A percentile compares a stretch with the other conserved stretches of the same genome.
Evolutionary conservation across 35 echinoderm and acorn worm species (phyloP).

Genomic region (Apostichopus parvimensis): DNA sequence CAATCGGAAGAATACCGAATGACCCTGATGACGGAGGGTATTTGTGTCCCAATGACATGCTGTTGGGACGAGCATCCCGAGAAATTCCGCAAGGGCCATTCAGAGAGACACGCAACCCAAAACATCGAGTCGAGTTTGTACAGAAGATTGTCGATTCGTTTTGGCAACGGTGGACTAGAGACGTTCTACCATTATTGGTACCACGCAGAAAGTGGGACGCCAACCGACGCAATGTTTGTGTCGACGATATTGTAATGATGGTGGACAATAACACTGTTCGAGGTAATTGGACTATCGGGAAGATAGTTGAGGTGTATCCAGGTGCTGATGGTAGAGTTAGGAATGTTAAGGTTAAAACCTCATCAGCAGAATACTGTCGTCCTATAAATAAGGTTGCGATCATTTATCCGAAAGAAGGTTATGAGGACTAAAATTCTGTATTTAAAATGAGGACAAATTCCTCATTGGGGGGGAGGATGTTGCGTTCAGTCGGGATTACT

Average conservation of each 20-base stretch:
- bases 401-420: no score
- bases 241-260: slow-evolving; percentile 62
- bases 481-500: no score
- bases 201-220: slow-evolving; percentile 56
- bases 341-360: slow-evolving; percentile 71
- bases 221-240: slow-evolving; percentile 52
- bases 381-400: no score
- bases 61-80: slow-evolving; percentile 48
- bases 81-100: slow-evolving; percentile 57
- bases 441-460: no score
- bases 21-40: slow-evolving; percentile 62
- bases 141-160: slow-evolving; percentile 67
- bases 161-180: slow-evolving; percentile 58
- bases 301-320: slow-evolving; percentile 63
- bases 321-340: slow-evolving; percentile 60
- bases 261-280: slow-evolving; percentile 49
- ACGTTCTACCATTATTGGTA: slow-evolving; percentile 54
- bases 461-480: no score
- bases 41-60: slow-evolving; percentile 65
- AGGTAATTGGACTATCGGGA: slow-evolving; percentile 59
- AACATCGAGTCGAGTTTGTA: slow-evolving; percentile 66
- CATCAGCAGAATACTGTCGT: no score
- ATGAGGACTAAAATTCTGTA: no score
- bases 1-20: slow-evolving; percentile 53
- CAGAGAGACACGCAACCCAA: slow-evolving; percentile 56